Evolutionary conservation across 2,888 invertebrate genomes (phyloP).

Genomic region (Hipparchia sbordonii): DNA sequence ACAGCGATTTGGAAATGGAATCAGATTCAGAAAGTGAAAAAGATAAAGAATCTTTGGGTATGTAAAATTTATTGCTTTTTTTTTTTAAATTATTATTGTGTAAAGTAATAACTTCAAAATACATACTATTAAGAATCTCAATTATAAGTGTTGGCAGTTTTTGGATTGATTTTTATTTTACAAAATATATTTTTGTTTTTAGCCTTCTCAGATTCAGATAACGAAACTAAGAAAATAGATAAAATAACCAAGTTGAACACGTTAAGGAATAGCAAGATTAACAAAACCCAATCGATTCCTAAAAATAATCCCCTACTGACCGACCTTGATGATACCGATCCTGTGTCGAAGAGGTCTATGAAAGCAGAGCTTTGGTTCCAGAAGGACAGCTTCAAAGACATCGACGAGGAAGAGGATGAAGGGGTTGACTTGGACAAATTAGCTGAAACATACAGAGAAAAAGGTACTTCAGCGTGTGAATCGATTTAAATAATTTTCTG

Average conservation of each 20-base stretch:
- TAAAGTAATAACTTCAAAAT: too few relatives aligned
- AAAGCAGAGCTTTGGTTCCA: conserved; percentile 95
- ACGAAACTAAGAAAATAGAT: conserved; percentile 66
- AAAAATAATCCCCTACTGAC: conserved; percentile 88
- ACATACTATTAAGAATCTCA: too few relatives aligned
- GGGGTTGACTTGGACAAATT: conserved; percentile 93
- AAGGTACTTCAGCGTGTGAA: conserved; percentile 72
- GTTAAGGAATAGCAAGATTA: conserved; percentile 61
- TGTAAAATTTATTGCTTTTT: conserved; percentile 72
- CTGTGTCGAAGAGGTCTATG: conserved; percentile 87
- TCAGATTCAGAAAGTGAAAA: conserved; percentile 80
- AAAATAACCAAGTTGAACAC: conserved; percentile 73
- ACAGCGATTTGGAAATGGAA: conserved; percentile 85
- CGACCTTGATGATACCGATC: conserved; percentile 90
- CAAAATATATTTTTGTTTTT: conserved; percentile 42
- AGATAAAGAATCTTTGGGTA: conserved; percentile 83
- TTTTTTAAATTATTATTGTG: not conserved
- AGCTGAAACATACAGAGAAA: conserved; percentile 86
- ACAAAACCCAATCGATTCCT: conserved; percentile 55
- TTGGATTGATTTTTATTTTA: not conserved
- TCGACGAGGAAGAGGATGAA: conserved; percentile 92
- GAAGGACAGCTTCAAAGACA: conserved; percentile 90
- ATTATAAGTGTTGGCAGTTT: too few relatives aligned
- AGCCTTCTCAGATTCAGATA: conserved; percentile 87
- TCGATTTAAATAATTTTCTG: too few relatives aligned